phyloP scores from a whole-genome alignment of 1,140 invertebrate genomes.

The Littorina saxatilis region DNA sequence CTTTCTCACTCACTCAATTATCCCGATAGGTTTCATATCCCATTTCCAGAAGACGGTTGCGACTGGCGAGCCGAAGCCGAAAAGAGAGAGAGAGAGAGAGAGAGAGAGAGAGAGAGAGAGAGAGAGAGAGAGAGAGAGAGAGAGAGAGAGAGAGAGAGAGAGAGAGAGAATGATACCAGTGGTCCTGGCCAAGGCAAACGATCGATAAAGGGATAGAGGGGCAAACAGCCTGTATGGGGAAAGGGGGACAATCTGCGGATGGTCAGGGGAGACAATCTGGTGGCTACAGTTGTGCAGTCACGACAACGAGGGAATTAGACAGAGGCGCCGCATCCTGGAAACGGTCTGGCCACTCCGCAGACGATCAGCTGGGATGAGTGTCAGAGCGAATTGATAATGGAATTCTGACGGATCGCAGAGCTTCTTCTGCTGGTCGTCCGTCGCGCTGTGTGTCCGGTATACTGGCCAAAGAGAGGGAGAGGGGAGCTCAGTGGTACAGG shows the following conservation, averaged over 20 bases:
- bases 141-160: neutral
- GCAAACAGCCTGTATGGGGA: neutral
- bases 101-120: conserved; percentile 4
- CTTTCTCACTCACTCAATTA: neutral
- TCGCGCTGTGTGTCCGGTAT: neutral
- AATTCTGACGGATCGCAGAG: conserved; percentile 13
- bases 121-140: neutral
- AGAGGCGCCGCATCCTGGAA: conserved; percentile 1
- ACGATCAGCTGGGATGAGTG: conserved; percentile 28
- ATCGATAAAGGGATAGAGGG: neutral
- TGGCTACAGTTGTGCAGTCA: conserved; percentile 19
- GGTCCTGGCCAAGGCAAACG: too few species aligned
- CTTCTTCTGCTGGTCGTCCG: too few species aligned
- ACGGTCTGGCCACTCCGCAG: conserved; percentile 1
- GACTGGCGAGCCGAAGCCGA: neutral
- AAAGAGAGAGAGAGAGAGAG: conserved; percentile 6
- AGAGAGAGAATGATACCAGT: neutral
- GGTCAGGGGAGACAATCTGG: conserved; percentile 24
- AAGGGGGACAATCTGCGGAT: conserved; percentile 21
- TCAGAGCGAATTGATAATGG: conserved; percentile 3
- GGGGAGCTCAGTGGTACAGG: too few species aligned
- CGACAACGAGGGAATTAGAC: conserved; percentile 14
- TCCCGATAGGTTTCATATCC: conserved; percentile 30
- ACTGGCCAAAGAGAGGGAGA: neutral
- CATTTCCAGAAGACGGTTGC: conserved; percentile 29